Evolutionary conservation across 2,797 vertebrate species (phyloP).

Genomic region (Malurus splendens): DNA sequence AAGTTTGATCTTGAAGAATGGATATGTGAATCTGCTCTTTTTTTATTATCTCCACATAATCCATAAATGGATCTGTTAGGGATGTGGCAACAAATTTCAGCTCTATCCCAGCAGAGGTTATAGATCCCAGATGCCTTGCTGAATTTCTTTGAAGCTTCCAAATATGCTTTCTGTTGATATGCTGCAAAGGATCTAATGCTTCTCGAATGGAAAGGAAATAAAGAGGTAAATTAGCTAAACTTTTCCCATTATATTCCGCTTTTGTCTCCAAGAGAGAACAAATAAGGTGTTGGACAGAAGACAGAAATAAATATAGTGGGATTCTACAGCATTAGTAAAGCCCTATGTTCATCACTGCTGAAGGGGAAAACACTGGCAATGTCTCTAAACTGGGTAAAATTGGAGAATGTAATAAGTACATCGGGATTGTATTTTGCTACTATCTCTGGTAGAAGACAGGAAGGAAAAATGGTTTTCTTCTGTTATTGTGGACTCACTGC

Average conservation of each 20-base stretch:
- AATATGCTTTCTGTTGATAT: not conserved
- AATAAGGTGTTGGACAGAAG: not conserved
- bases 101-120: conserved; percentile 12
- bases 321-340: not conserved
- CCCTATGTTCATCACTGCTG: not conserved
- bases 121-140: conserved; percentile 8
- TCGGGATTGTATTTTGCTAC: not conserved
- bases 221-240: conserved; percentile 18
- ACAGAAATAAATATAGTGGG: not conserved
- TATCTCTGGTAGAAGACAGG: not conserved
- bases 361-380: not conserved
- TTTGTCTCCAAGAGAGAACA: conserved; percentile 24
- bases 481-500: not conserved
- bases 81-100: conserved; percentile 3
- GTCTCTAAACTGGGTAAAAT: not conserved
- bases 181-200: not conserved
- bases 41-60: not conserved
- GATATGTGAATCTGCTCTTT: not conserved
- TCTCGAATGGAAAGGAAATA: not conserved
- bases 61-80: not conserved
- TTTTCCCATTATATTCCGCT: conserved; percentile 6
- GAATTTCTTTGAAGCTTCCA: not conserved
- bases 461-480: not conserved
- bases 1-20: not conserved
- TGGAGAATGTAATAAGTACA: not conserved